Evolutionary conservation across 1,140 invertebrate genomes (phyloP), one percentile per base, ranked within the genome.

Genomic region (Drosophila sturtevanti): DNA sequence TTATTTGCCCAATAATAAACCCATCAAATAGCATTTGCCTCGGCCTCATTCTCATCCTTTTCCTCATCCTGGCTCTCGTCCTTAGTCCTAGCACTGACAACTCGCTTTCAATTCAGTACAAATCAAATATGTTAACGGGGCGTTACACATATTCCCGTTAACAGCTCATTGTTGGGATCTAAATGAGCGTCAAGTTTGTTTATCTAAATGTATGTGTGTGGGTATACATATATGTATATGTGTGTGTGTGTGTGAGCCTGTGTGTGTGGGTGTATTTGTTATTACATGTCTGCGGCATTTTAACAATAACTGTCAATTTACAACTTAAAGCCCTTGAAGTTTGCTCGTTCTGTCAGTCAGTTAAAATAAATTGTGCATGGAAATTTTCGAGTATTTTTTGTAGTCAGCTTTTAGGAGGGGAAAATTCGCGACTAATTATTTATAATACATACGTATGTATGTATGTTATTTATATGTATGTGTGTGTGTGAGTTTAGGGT

Each of bases 1-100:
- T 86, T 86, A 86, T 86, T 86, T 86, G 79, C 70, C 74, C 81
- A 86, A 86, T 86, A 86, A 86, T 86, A 86, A 86, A 86, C 81
- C 81, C 70, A 86, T 86, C 78, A 81, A 78, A 69, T 75, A 64
- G 34, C 62, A 55, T 21, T 31, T 31, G 54, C n/a, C 16, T 35
- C 34, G 44, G 37, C 35, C 24, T 16, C 14, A 11, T 21, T 10
- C 41, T 21, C 41, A 3, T 48, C 7, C 38, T 16, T 4, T 44
- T 9, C 6, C 14, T 44, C 14, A 6, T 44, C 14, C 37, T 14
- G 5, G 5, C 7, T 4, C 37, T 38, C n/a, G 37, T 14, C n/a
- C 11, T n/a, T 22, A 24, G 48, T 21, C 11, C 48, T 24, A 10
- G 21, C n/a, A 24, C 9, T 55, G 52, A 56, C 74, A 63, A 63